Conservation (phyloP, 2,113 vertebrate species). For the Cnemophilus loriae region DNA sequence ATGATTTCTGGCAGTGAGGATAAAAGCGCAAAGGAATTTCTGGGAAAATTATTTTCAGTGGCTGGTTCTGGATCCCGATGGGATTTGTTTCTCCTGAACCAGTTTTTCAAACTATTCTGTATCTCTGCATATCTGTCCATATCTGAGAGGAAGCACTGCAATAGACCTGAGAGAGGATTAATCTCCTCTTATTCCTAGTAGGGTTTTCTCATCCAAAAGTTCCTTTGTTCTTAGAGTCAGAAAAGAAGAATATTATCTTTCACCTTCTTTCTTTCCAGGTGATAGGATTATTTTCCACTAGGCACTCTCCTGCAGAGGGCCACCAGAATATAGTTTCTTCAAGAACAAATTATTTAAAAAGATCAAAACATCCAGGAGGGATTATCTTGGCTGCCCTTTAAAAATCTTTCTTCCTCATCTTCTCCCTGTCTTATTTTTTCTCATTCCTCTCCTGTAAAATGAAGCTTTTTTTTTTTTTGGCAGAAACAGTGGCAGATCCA, state of each 20-base stretch:
- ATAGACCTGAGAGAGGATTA: neutral
- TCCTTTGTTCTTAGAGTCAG: neutral
- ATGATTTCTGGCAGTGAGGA: neutral
- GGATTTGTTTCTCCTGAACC: neutral
- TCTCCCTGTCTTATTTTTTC: constrained; percentile 25
- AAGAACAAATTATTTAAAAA: constrained; percentile 29
- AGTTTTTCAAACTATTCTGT: neutral
- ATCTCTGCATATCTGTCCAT: neutral
- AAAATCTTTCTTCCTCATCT: constrained; percentile 16
- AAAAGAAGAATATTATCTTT: neutral
- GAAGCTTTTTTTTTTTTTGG: neutral
- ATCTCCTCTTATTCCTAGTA: neutral
- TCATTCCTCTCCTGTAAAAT: constrained; percentile 19
- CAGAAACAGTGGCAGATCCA: constrained; percentile 11
- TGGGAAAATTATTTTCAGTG: neutral
- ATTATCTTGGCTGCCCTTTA: constrained; percentile 44
- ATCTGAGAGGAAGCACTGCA: neutral
- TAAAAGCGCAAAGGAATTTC: neutral
- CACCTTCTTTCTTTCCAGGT: neutral
- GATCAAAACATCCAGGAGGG: constrained; percentile 24
- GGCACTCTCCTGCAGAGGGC: neutral
- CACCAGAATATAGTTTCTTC: constrained; percentile 5
- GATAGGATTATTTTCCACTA: constrained; percentile 1
- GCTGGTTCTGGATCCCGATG: neutral
- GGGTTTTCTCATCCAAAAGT: neutral